These are phyloP conservation scores for Rhodinocichla rosea DNA, from an alignment of 2,113 vertebrate species.

Conservation along the genomic window DNA sequence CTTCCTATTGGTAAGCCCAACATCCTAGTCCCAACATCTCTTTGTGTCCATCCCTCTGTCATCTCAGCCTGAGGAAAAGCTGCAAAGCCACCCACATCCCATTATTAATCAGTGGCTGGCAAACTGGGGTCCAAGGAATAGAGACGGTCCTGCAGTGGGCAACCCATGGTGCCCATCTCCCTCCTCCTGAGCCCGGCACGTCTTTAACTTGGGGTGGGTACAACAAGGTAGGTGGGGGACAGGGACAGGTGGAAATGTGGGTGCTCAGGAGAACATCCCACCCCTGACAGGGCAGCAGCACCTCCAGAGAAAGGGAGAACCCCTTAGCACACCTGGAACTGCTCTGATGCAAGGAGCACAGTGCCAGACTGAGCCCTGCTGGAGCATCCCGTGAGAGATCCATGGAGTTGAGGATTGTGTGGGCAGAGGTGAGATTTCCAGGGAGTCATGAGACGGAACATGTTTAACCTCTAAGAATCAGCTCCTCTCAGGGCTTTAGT, in stretches of 20 bases:
- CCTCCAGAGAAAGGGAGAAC: not conserved
- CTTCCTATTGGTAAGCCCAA: not conserved
- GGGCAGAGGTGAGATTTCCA: not conserved
- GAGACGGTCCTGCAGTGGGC: not conserved
- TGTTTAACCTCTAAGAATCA: not conserved
- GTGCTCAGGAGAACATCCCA: not conserved
- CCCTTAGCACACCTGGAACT: not conserved
- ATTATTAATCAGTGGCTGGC: not conserved
- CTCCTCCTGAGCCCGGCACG: not conserved
- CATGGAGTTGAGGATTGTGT: accelerated
- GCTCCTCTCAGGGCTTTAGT: too few species aligned
- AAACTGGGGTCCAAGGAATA: not conserved
- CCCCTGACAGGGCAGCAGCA: not conserved
- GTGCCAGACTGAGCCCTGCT: accelerated
- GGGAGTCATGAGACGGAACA: accelerated
- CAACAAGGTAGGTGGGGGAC: not conserved
- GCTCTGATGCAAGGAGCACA: accelerated
- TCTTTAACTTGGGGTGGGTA: not conserved
- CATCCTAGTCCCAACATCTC: too few species aligned
- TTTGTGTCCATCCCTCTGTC: not conserved
- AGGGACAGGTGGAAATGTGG: not conserved
- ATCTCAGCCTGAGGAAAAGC: not conserved
- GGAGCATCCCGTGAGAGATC: accelerated
- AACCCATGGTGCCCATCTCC: not conserved
- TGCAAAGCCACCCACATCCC: not conserved